A percentile compares a stretch with the other conserved stretches of the same genome.
Conservation (phyloP, 2,888 invertebrate genomes). For the Ophioninae sp. region DNA sequence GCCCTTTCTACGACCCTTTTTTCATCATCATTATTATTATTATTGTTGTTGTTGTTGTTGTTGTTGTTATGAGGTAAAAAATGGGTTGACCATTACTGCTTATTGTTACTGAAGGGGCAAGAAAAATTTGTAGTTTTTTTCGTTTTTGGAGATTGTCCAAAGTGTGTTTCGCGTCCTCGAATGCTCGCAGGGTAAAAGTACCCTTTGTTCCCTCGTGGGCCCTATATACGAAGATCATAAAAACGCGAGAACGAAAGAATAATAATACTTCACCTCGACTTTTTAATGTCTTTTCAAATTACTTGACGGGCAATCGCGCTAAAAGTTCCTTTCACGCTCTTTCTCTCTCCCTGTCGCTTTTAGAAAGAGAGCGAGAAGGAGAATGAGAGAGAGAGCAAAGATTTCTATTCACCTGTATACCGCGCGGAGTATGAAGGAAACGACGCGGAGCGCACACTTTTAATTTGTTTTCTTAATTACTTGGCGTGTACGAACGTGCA, state of each 20-base stretch:
- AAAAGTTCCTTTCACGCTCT: background rate
- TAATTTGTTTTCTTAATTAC: slow-evolving; percentile 35
- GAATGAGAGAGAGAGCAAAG: background rate
- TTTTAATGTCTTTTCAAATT: slow-evolving; percentile 46
- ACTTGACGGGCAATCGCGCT: slow-evolving; percentile 25
- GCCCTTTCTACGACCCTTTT: no score
- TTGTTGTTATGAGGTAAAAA: background rate
- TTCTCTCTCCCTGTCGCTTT: background rate
- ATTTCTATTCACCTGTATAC: no score
- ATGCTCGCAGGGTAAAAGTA: slow-evolving; percentile 5
- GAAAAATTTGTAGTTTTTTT: background rate
- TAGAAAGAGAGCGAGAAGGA: background rate
- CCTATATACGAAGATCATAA: slow-evolving; percentile 19
- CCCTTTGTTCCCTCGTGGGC: slow-evolving; percentile 2
- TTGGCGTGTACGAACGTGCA: slow-evolving; percentile 12
- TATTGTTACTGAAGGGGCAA: slow-evolving; percentile 26
- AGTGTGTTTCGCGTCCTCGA: slow-evolving; percentile 23
- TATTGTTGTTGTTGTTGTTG: background rate
- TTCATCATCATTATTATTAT: no score
- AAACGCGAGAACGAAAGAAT: slow-evolving; percentile 36
- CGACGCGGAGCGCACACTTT: background rate
- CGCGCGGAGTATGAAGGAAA: background rate
- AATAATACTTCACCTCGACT: slow-evolving; percentile 27
- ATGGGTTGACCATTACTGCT: slow-evolving; percentile 15
- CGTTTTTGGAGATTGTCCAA: slow-evolving; percentile 49